Percentiles rank a stretch among this genome's conserved stretches.
Evolutionary conservation across 2,888 invertebrate genomes (phyloP).

Genomic region (Drepana falcataria): DNA sequence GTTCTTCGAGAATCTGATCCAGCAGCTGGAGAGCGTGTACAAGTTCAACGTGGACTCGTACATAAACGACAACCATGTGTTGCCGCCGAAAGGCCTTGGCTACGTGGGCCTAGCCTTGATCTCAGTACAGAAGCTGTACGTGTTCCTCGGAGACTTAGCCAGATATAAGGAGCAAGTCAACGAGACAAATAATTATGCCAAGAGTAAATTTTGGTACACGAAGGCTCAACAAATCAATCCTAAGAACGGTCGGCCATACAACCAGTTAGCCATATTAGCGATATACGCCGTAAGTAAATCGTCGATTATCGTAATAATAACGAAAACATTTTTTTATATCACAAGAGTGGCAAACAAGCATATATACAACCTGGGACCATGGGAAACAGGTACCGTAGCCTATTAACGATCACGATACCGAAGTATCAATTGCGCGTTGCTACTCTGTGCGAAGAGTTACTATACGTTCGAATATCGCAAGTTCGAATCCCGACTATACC

Average conservation of each 20-base stretch:
- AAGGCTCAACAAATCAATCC: constrained; percentile 96
- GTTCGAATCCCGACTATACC: too few species aligned
- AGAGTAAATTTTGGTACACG: constrained; percentile 89
- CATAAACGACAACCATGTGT: constrained; percentile 77
- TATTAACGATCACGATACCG: too few species aligned
- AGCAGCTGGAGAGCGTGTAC: constrained; percentile 85
- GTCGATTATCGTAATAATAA: not conserved
- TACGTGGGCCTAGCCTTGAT: constrained; percentile 87
- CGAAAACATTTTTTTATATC: too few species aligned
- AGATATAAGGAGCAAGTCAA: constrained; percentile 93
- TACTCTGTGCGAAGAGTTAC: too few species aligned
- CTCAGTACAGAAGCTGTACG: constrained; percentile 91
- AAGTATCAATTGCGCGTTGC: too few species aligned
- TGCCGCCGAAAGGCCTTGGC: constrained; percentile 81
- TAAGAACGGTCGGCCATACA: constrained; percentile 96
- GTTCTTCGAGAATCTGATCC: constrained; percentile 88
- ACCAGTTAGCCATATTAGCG: constrained; percentile 95
- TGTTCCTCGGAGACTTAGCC: constrained; percentile 95
- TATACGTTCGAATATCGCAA: too few species aligned
- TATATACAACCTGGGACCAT: too few species aligned
- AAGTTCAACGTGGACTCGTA: constrained; percentile 84
- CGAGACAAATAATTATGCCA: constrained; percentile 88
- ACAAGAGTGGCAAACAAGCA: too few species aligned
- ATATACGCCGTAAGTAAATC: constrained; percentile 83
- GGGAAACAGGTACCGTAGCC: too few species aligned